These are phyloP conservation scores for Heliconius ismenius DNA, from an alignment of 2,888 invertebrate genomes.

Conservation along the genomic window DNA sequence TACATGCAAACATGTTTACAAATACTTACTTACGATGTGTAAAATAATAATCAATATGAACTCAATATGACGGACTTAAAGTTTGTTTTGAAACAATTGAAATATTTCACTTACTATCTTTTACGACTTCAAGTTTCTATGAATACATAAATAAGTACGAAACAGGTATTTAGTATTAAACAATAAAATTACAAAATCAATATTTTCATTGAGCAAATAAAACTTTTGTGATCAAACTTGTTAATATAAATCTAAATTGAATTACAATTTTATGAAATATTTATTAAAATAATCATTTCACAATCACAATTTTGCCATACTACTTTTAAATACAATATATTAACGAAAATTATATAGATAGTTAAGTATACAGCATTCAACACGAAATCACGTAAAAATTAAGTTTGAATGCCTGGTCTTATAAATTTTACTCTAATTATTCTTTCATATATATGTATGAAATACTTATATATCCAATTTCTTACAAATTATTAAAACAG, in stretches of 20 bases:
- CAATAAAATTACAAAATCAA: conserved; percentile 1
- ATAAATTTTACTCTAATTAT: too few species aligned
- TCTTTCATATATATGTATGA: too few species aligned
- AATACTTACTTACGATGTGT: conserved; percentile 35
- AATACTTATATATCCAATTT: too few species aligned
- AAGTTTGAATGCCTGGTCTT: too few species aligned
- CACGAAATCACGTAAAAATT: not conserved
- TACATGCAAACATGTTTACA: conserved; percentile 47
- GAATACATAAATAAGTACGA: not conserved
- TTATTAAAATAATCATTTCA: not conserved
- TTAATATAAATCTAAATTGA: not conserved
- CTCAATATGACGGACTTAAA: conserved; percentile 32
- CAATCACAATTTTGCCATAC: too few species aligned
- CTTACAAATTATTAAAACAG: not conserved
- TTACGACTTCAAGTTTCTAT: not conserved
- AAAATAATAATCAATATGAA: conserved; percentile 34
- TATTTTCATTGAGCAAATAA: not conserved
- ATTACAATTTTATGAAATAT: not conserved
- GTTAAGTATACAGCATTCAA: too few species aligned
- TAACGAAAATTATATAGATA: not conserved
- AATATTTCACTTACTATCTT: conserved; percentile 3
- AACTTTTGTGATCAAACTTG: not conserved
- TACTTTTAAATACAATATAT: not conserved
- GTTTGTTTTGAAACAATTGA: conserved; percentile 35
- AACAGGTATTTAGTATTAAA: conserved; percentile 1